Base-by-base conservation (phyloP, 2,797 vertebrate genomes). In the Falco biarmicus region DNA sequence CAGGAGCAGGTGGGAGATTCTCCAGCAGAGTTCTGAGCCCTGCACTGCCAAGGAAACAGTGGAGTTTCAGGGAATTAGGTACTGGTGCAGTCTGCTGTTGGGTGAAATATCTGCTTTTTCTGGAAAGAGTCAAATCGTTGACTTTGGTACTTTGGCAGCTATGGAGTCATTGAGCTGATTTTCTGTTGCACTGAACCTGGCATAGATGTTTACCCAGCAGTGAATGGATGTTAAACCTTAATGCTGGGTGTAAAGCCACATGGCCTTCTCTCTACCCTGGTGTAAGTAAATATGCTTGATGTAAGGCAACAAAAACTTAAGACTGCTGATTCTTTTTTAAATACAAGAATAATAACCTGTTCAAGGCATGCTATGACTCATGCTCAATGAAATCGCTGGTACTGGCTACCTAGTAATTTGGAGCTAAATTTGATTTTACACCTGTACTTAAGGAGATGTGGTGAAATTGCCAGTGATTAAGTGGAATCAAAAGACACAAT, bases 401-500 rank as follows among this genome's bases (percentile, higher is more conserved):
- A n/a, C 76, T 84, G 73, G 61, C 71, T 78, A 76, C 8, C 5
- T 95, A 69, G 75, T 84, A 88, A 96, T 95, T 89, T 95, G 47
- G 74, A 87, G 10, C 65, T 91, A 89, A 95, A 91, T 94, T 94
- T 89, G 56, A 89, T 93, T 96, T 96, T 92, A 84, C 59, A 89
- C 57, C 68, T 85, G 87, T 65, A 81, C 28, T 95, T 93, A 86
- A 89, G 79, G 70, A 94, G 93, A 92, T 53, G 51, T 45, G 71
- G 53, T 83, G 84, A 93, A 94, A 93, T 64, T 68, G 43, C 51
- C 59, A 78, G 43, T 39, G 69, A 91, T 95, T 68, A 86, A 93
- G 41, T 43, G n/a, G 59, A 95, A 92, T 92, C 34, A 57, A 89
- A 93, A 93, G 51, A 16, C 47, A 53, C 34, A 63, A 89, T 87